Evolutionary conservation across 92 coral and sea anemone genomes (phyloP).

Genomic region (Meandrina meandrites): DNA sequence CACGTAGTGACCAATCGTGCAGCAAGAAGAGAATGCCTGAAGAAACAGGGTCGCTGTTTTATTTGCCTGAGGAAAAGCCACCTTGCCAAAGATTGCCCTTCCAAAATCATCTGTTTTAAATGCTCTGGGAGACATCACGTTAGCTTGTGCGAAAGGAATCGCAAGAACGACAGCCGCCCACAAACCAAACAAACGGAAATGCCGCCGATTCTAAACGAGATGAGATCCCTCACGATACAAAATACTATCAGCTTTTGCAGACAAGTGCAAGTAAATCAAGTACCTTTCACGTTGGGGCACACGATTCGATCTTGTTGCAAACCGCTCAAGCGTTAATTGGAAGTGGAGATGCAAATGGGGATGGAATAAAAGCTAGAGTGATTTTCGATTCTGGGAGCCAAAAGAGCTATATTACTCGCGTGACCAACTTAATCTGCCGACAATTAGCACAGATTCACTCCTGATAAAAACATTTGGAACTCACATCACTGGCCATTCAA

Average conservation of each 20-base stretch:
- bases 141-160: constrained; percentile 55
- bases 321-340: constrained; percentile 56
- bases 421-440: constrained; percentile 29
- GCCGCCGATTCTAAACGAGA: constrained; percentile 3
- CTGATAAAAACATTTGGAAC: constrained; percentile 60
- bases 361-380: constrained; percentile 38
- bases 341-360: background rate
- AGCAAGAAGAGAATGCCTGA: constrained; percentile 55
- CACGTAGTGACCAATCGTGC: constrained; percentile 55
- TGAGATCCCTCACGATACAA: too few relatives aligned
- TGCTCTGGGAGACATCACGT: constrained; percentile 72
- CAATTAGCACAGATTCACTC: constrained; percentile 45
- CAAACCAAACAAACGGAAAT: constrained; percentile 21
- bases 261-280: too few relatives aligned
- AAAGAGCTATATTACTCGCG: constrained; percentile 53
- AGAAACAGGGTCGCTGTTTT: constrained; percentile 62
- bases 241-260: background rate
- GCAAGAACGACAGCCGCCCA: too few relatives aligned
- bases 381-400: constrained; percentile 72
- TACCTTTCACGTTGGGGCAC: constrained; percentile 42
- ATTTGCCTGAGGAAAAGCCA: constrained; percentile 62
- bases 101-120: constrained; percentile 51
- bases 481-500: constrained; percentile 23
- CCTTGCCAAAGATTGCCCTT: constrained; percentile 52
- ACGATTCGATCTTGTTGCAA: constrained; percentile 58